Evolutionary conservation across 2,797 vertebrate genomes (phyloP).

Genomic region (Mallotus villosus): DNA sequence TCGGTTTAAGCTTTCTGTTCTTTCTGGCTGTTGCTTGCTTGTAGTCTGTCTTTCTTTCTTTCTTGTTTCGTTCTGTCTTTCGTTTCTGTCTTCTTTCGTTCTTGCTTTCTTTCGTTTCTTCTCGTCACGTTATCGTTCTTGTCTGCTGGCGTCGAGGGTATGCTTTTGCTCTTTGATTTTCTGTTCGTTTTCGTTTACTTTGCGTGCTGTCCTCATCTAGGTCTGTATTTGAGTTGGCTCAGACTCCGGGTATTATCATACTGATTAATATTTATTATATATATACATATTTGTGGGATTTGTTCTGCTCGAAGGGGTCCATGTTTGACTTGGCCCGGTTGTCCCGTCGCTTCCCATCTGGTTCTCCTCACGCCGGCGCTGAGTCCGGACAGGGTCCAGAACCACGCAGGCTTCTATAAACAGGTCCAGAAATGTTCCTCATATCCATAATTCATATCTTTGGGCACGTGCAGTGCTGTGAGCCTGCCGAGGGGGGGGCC

Average conservation of each 20-base stretch:
- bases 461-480: conserved; percentile 11
- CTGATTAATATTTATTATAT: conserved; percentile 62
- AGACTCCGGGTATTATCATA: conserved; percentile 46
- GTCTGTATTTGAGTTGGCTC: conserved; percentile 58
- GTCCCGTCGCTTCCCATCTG: conserved; percentile 58
- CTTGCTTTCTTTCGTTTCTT: no score
- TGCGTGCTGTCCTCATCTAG: no score
- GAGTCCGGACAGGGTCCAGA: conserved; percentile 53
- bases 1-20: no score
- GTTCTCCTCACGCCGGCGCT: conserved; percentile 57
- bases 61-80: no score
- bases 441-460: conserved; percentile 60
- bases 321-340: conserved; percentile 57
- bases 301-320: conserved; percentile 52
- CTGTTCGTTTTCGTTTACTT: no score
- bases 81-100: no score
- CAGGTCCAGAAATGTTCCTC: conserved; percentile 48
- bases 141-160: no score
- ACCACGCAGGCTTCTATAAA: conserved; percentile 32
- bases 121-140: no score
- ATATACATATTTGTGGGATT: conserved; percentile 58
- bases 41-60: no score
- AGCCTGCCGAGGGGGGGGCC: no score
- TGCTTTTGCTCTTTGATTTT: no score
- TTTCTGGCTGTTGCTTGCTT: no score